phyloP scores from a whole-genome alignment of 1,140 invertebrate species.

The Oncopeltus fasciatus region DNA sequence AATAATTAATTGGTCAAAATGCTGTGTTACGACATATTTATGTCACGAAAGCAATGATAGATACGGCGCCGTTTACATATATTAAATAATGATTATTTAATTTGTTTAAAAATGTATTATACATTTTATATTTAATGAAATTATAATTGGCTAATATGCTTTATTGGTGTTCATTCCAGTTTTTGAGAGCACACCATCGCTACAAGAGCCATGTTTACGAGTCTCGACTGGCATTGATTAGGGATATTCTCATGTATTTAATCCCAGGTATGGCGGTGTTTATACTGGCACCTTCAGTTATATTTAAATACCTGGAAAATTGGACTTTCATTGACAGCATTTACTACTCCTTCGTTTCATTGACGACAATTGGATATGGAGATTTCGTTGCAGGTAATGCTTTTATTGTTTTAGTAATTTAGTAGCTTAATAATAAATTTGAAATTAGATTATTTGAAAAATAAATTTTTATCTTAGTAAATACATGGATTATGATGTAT shows the following conservation, averaged over 20 bases:
- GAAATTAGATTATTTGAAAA: no score
- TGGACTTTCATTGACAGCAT: slow-evolving; percentile 82
- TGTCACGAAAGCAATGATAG: no score
- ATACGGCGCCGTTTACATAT: no score
- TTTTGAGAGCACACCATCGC: slow-evolving; percentile 52
- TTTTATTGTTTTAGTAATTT: no score
- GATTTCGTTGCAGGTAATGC: slow-evolving; percentile 78
- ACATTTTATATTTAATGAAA: background rate
- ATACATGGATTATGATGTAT: no score
- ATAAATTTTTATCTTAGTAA: no score
- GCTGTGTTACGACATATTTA: no score
- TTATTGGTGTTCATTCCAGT: slow-evolving; percentile 32
- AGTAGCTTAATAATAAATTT: no score
- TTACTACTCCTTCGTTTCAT: slow-evolving; percentile 82
- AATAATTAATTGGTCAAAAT: no score
- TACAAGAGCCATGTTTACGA: slow-evolving; percentile 59
- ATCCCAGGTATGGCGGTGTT: slow-evolving; percentile 77
- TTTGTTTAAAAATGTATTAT: no score
- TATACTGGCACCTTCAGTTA: slow-evolving; percentile 77
- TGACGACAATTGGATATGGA: slow-evolving; percentile 89
- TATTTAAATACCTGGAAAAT: slow-evolving; percentile 74
- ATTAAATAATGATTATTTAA: no score
- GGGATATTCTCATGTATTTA: slow-evolving; percentile 63
- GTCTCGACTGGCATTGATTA: slow-evolving; percentile 53
- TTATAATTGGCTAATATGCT: background rate